These are phyloP conservation scores for Siderastrea radians DNA, from an alignment of 92 coral and sea anemone species.

Conservation along the genomic window DNA sequence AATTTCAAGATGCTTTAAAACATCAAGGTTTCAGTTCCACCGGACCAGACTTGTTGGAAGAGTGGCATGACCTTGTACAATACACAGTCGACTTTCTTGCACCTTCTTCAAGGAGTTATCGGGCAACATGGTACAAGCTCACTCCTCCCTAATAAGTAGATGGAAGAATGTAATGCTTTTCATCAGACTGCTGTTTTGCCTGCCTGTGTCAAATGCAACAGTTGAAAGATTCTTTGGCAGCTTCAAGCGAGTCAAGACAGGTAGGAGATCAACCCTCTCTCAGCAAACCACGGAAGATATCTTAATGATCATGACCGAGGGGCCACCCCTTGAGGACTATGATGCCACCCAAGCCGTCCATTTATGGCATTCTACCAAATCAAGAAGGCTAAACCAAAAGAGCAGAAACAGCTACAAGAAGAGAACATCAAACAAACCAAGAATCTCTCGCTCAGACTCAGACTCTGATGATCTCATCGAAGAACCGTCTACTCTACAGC, in stretches of 20 bases:
- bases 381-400: neutral
- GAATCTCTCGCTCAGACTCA: too few relatives aligned
- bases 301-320: neutral
- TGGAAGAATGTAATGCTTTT: conserved; percentile 22
- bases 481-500: too few relatives aligned
- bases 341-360: conserved; percentile 4
- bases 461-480: too few relatives aligned
- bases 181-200: conserved; percentile 16
- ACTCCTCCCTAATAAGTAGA: neutral
- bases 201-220: conserved; percentile 29
- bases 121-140: conserved; percentile 30
- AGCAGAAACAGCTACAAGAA: too few relatives aligned
- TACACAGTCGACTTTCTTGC: neutral
- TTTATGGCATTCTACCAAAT: neutral
- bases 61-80: neutral
- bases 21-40: neutral
- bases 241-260: conserved; percentile 3
- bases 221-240: conserved; percentile 23
- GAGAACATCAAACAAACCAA: too few relatives aligned
- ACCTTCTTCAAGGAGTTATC: conserved; percentile 4
- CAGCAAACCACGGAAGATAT: neutral
- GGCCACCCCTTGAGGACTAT: conserved; percentile 6
- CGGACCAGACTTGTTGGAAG: neutral
- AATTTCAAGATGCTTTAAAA: neutral
- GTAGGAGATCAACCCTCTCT: neutral